Evolutionary conservation across 2,113 vertebrate species (phyloP), one percentile per base, ranked within the genome.

Genomic region (Cottus gobio): DNA sequence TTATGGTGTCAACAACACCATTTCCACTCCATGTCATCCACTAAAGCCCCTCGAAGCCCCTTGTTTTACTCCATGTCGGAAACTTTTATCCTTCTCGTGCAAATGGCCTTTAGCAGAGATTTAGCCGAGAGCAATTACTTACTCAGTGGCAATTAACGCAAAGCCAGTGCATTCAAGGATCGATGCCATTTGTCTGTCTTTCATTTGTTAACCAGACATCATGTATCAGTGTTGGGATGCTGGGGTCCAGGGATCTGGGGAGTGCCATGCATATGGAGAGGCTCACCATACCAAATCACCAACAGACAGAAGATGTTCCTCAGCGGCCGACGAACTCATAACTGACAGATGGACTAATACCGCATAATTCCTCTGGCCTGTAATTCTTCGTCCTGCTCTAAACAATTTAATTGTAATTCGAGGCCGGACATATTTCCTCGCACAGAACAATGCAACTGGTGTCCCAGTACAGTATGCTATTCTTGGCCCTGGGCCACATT

Each of bases 271-370:
- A 88, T 90, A 89, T 89, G 84, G 82, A 88, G 84, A 42, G 79
- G 83, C 89, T 92, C 85, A 78, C 73, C 48, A 60, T 31, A 67
- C 77, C 83, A 56, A 84, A 85, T 87, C 79, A 54, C 75, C 86
- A 84, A 70, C 83, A 81, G 85, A 87, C 79, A 90, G 63, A 81
- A 80, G 85, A 86, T 37, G 81, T 77, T 80, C 89, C 84, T 77
- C n/a, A 0, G 79, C 77, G 86, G 79, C 79, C 77, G 83, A 89
- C 74, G 68, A 54, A 66, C 48, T 77, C 75, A 6, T 65, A 84
- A 84, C 75, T 86, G 85, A 87, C 89, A 91, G 90, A 93, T 89
- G 90, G 86, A 88, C 87, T 90, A 90, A 91, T 91, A 61, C 68
- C 48, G 77, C 89, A 90, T 90, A 90, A 91, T 90, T 90, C 86